These are phyloP conservation scores for Typhlichthys eigenmanni DNA, from an alignment of 2,797 vertebrate genomes.

Conservation along the genomic window DNA sequence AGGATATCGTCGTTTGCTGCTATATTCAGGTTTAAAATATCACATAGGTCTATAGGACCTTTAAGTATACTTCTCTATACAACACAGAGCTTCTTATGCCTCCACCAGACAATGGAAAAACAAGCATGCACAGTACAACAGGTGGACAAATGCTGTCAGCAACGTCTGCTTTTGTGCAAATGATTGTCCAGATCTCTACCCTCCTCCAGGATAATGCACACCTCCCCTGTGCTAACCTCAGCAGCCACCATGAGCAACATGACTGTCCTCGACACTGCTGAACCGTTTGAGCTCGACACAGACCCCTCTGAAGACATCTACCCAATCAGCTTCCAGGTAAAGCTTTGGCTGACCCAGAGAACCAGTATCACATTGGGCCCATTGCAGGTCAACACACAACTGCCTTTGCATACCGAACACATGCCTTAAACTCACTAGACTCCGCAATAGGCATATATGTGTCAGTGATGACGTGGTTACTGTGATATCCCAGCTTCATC, in stretches of 20 bases:
- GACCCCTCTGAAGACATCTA: constrained; percentile 80
- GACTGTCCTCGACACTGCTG: constrained; percentile 86
- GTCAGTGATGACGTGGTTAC: neutral
- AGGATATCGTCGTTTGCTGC: too few species aligned
- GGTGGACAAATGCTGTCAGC: too few species aligned
- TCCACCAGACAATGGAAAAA: too few species aligned
- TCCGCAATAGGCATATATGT: too few species aligned
- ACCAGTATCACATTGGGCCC: neutral
- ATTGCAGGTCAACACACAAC: neutral
- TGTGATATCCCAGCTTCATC: neutral
- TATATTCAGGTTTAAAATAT: too few species aligned
- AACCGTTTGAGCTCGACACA: constrained; percentile 81
- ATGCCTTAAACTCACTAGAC: too few species aligned
- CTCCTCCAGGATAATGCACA: constrained; percentile 69
- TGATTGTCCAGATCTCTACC: constrained; percentile 39
- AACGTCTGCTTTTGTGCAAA: constrained; percentile 7
- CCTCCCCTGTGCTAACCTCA: constrained; percentile 71
- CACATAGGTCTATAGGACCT: too few species aligned
- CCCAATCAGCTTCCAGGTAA: constrained; percentile 91
- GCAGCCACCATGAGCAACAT: constrained; percentile 91
- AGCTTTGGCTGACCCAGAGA: neutral
- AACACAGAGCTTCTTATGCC: too few species aligned
- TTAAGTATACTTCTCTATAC: too few species aligned
- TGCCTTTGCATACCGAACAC: too few species aligned
- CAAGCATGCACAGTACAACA: too few species aligned